Conservation (phyloP, 2,888 invertebrate genomes). For the Rotaria socialis region DNA sequence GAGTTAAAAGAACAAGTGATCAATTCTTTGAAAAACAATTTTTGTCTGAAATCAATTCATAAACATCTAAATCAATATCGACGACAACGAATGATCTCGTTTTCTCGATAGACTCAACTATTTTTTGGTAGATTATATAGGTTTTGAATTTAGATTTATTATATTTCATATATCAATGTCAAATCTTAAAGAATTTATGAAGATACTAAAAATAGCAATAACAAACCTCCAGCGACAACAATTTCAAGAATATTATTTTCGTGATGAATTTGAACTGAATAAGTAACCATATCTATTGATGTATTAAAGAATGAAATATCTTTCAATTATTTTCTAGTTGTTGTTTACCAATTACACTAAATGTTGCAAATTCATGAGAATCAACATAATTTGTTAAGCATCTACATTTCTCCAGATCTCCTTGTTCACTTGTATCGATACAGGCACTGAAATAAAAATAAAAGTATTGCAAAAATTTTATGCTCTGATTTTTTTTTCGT, state of each 20-base stretch:
- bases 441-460: conserved; percentile 66
- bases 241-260: conserved; percentile 84
- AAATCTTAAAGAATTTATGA: not conserved
- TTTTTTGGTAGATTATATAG: too few relatives aligned
- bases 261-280: conserved; percentile 80
- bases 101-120: too few relatives aligned
- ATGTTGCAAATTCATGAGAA: conserved; percentile 72
- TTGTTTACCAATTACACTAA: conserved; percentile 65
- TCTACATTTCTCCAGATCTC: conserved; percentile 73
- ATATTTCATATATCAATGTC: too few relatives aligned
- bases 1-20: too few relatives aligned
- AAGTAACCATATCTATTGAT: conserved; percentile 68
- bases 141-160: too few relatives aligned
- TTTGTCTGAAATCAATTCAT: too few relatives aligned
- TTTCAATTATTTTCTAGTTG: not conserved
- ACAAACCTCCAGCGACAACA: conserved; percentile 81
- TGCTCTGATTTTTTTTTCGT: not conserved
- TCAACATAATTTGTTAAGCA: conserved; percentile 75
- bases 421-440: conserved; percentile 76
- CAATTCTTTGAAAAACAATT: too few relatives aligned
- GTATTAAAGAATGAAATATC: conserved; percentile 43
- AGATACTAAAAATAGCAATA: not conserved
- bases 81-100: too few relatives aligned
- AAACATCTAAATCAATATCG: too few relatives aligned
- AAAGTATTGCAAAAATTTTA: too few relatives aligned